Conservation (phyloP, 2,113 vertebrate species). For the Sitta europaea region DNA sequence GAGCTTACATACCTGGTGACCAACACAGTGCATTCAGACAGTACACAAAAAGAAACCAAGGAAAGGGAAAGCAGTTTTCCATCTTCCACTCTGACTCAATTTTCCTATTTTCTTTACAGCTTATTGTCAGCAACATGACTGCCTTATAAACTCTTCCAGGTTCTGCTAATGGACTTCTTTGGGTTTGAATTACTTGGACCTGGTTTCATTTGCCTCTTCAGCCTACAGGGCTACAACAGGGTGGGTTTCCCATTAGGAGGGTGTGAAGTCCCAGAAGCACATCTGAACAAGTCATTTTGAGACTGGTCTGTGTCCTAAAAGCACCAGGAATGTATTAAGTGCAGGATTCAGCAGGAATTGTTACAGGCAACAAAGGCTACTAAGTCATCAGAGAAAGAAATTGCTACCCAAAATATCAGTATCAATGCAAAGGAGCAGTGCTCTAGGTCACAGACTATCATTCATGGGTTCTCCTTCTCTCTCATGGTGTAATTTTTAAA, state of each 20-base stretch:
- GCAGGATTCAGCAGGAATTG: not conserved
- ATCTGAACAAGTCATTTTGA: not conserved
- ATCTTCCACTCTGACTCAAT: not conserved
- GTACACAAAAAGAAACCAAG: not conserved
- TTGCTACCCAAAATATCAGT: not conserved
- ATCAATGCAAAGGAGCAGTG: not conserved
- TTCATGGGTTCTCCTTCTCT: not conserved
- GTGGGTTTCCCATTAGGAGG: not conserved
- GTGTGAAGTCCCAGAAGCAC: not conserved
- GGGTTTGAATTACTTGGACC: not conserved
- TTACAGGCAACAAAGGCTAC: not conserved
- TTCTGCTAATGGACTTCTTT: not conserved
- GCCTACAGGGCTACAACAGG: not conserved
- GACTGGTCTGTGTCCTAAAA: not conserved
- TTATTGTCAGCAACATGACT: not conserved
- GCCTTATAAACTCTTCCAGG: not conserved
- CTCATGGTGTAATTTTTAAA: not conserved
- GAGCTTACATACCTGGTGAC: not conserved
- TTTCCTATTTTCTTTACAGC: not conserved
- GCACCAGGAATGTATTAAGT: fast-evolving
- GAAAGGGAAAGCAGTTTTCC: not conserved
- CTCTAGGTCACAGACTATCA: not conserved
- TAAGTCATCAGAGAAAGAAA: not conserved
- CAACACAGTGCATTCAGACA: not conserved
- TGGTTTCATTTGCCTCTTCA: not conserved